Conservation (phyloP, 2,797 vertebrate species). For the Carcharodon carcharias region DNA sequence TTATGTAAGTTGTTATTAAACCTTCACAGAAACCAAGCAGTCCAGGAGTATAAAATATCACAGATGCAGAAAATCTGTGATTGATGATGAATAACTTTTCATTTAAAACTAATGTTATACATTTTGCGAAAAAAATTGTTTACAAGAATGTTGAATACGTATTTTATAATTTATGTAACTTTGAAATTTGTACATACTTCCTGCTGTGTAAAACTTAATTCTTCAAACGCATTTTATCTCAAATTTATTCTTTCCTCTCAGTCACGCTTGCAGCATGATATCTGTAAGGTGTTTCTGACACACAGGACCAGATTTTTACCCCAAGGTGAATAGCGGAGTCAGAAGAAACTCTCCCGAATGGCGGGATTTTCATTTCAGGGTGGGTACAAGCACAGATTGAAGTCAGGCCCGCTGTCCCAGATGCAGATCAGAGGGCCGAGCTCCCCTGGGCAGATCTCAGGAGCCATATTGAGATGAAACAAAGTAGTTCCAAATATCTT, state of each 20-base stretch:
- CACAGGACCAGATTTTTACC: not conserved
- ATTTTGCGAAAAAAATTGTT: not conserved
- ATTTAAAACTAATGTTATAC: not conserved
- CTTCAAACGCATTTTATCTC: too few relatives aligned
- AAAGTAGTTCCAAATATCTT: too few relatives aligned
- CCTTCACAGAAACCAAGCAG: not conserved
- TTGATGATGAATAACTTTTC: not conserved
- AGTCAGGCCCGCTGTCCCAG: too few relatives aligned
- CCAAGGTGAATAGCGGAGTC: too few relatives aligned
- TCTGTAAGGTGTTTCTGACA: not conserved
- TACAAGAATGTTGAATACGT: not conserved
- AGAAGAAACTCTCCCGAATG: too few relatives aligned
- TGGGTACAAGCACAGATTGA: too few relatives aligned
- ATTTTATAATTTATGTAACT: not conserved
- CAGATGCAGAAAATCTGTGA: not conserved
- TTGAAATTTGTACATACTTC: not conserved
- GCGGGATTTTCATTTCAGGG: too few relatives aligned
- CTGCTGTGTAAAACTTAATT: not conserved
- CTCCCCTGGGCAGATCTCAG: too few relatives aligned
- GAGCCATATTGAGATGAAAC: too few relatives aligned
- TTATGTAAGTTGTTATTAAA: not conserved
- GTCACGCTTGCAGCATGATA: not conserved
- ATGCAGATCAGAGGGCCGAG: too few relatives aligned
- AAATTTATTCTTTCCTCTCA: not conserved
- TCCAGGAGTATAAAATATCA: not conserved